Percentiles rank a stretch among this genome's conserved stretches.
Conservation (phyloP, 2,113 vertebrate species). For the Amblyornis subalaris region DNA sequence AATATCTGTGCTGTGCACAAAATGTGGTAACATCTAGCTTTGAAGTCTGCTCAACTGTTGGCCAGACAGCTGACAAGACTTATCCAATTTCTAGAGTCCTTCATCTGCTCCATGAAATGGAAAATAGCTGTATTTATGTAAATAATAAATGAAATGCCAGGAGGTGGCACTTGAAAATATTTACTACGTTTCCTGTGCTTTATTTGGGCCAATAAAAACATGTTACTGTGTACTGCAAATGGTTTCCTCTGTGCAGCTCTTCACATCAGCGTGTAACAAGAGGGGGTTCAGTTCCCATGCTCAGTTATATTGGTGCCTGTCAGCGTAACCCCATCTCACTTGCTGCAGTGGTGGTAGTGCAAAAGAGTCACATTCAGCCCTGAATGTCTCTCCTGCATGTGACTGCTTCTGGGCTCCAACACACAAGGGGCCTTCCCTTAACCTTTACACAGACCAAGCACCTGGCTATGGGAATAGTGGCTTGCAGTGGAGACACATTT, state of each 20-base stretch:
- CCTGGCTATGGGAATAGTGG: not conserved
- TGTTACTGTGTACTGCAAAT: not conserved
- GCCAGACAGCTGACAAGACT: constrained; percentile 8
- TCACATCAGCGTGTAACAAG: not conserved
- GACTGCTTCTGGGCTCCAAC: not conserved
- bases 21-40: not conserved
- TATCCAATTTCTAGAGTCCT: constrained; percentile 21
- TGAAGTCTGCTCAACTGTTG: not conserved
- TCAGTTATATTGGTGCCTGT: not conserved
- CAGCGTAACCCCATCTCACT: not conserved
- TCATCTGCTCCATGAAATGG: constrained; percentile 15
- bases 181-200: not conserved
- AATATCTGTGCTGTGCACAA: not conserved
- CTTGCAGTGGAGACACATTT: not conserved
- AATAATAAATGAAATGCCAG: constrained; percentile 2
- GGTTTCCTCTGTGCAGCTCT: not conserved
- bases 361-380: fast-evolving
- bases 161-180: constrained; percentile 28
- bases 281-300: not conserved
- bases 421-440: not conserved
- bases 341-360: not conserved
- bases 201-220: not conserved
- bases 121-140: constrained; percentile 27
- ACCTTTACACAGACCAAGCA: not conserved
- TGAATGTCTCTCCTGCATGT: not conserved